Evolutionary conservation across 1,140 invertebrate species (phyloP).

Genomic region (Euglossa dilemma): DNA sequence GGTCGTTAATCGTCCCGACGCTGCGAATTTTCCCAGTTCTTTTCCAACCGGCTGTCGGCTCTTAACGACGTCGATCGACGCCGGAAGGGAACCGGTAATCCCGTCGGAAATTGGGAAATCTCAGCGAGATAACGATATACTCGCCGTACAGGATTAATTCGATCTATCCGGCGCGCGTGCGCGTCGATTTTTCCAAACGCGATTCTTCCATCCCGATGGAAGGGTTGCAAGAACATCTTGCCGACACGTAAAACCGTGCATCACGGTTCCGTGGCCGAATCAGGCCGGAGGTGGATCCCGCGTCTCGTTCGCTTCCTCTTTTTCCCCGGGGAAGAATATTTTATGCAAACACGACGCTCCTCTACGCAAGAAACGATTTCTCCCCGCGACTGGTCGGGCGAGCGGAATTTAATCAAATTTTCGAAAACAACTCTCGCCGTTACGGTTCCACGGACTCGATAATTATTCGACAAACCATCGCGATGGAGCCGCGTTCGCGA

Average conservation of each 20-base stretch:
- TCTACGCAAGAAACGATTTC: slow-evolving; percentile 57
- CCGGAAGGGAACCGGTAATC: no score
- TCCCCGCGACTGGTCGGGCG: slow-evolving; percentile 28
- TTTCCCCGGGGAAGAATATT: slow-evolving; percentile 66
- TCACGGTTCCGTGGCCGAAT: slow-evolving; percentile 55
- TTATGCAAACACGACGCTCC: slow-evolving; percentile 65
- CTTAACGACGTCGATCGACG: neutral
- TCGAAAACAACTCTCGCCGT: slow-evolving; percentile 52
- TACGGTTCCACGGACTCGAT: slow-evolving; percentile 23
- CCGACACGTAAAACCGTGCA: slow-evolving; percentile 54
- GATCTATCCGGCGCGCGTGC: neutral
- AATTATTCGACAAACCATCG: slow-evolving; percentile 43
- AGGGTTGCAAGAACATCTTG: slow-evolving; percentile 34
- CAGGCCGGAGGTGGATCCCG: slow-evolving; percentile 48
- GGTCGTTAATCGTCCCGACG: slow-evolving; percentile 57
- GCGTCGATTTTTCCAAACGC: neutral
- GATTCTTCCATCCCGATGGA: neutral
- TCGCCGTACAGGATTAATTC: neutral
- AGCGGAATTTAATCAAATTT: slow-evolving; percentile 69
- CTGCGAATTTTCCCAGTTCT: slow-evolving; percentile 19
- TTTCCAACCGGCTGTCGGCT: neutral
- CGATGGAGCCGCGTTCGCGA: neutral
- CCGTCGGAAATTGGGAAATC: neutral
- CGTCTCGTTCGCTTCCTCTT: slow-evolving; percentile 53
- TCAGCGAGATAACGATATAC: no score